Base-by-base conservation (phyloP, 1,140 invertebrate genomes). In the Artemia franciscana region DNA sequence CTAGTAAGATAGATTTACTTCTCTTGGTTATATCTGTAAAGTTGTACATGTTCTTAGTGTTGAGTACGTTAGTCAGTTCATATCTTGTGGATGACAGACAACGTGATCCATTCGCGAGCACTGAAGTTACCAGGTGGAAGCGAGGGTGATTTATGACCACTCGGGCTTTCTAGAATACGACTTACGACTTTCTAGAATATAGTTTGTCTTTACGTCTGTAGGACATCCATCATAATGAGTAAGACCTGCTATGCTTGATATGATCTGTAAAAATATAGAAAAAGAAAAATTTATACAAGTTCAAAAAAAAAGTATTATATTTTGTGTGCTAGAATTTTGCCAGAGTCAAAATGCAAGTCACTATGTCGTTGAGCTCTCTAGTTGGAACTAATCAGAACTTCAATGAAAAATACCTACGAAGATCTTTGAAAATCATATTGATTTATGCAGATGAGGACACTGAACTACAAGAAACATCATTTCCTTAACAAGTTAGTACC, bases 321-420 rank as follows among this genome's bases (percentile, higher is more conserved):
- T 64, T 58, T 64, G 57, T 67, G 70, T 74, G 73, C 1, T 68
- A 91, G 87, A 95, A 94, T 75, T 96, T 97, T 76, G 89, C 92
- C 21, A 77, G 91, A 66, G 90, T 97, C 0, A 97, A 98, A 77
- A 97, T 97, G 91, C 92, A 97, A 78, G 90, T 97, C 51, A 97
- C 93, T 1, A 96, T 96, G 81, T 94, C 91, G 0, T 75, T 98
- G 24, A 91, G 88, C 51, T 88, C 87, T 1, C 73, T 94, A 1
- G 89, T 92, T 61, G 88, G 87, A 21, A 85, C 86, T 4, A 87
- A 84, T 63, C 78, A 82, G 60, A 82, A 84, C 3, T 88, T 95
- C 67, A 95, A 88, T 72, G 93, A 97, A 72, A 88, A 91, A 68
- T 91, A 87, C 25, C 77, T 97, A n/a, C 77, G 91, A n/a, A 79